Percentiles rank a stretch among this genome's conserved stretches.
Evolutionary conservation across 2,797 vertebrate species (phyloP).

Genomic region (Remorina albescens): DNA sequence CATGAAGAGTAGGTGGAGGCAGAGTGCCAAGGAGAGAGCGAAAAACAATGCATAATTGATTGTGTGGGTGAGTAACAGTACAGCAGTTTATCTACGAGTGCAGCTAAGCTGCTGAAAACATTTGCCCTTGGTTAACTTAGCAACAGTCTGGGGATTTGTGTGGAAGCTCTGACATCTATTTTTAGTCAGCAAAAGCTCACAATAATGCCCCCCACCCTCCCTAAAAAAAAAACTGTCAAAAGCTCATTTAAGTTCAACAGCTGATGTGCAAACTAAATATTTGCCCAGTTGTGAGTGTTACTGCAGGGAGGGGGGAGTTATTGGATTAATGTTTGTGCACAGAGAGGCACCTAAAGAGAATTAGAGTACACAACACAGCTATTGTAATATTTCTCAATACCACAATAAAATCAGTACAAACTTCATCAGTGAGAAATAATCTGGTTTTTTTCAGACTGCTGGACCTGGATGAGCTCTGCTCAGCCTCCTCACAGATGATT

Average conservation of each 20-base stretch:
- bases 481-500: no score
- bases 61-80: constrained; percentile 55
- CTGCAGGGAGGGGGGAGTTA: neutral
- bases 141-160: constrained; percentile 46
- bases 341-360: neutral
- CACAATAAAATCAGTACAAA: neutral
- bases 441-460: no score
- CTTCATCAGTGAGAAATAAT: no score
- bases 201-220: constrained; percentile 9
- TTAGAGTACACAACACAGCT: neutral
- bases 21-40: constrained; percentile 32
- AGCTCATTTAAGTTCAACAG: constrained; percentile 35
- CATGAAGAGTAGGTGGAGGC: constrained; percentile 36
- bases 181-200: constrained; percentile 35
- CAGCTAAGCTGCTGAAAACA: constrained; percentile 39
- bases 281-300: neutral
- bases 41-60: constrained; percentile 68
- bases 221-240: constrained; percentile 50
- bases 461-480: no score
- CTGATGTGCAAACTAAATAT: constrained; percentile 20
- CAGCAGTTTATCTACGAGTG: constrained; percentile 51
- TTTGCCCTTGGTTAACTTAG: constrained; percentile 61
- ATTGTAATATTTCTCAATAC: no score
- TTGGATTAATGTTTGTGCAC: neutral
- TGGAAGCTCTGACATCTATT: constrained; percentile 30